Percentiles rank a stretch among this genome's conserved stretches.
Evolutionary conservation across 2,113 vertebrate genomes (phyloP).

Genomic region (Thymallus thymallus): DNA sequence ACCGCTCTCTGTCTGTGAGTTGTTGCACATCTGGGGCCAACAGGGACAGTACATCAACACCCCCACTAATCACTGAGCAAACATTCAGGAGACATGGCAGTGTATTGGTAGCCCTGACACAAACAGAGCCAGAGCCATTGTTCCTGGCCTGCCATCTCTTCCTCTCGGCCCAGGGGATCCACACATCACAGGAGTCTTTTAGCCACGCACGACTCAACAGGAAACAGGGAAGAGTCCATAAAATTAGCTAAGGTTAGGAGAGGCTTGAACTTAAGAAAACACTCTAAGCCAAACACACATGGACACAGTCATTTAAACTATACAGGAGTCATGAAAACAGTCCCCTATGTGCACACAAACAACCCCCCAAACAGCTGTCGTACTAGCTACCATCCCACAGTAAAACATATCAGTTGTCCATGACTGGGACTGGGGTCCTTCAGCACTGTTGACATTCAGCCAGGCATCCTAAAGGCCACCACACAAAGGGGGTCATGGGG

Average conservation of each 20-base stretch:
- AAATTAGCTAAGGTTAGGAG: no score
- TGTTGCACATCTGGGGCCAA: no score
- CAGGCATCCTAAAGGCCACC: constrained; percentile 36
- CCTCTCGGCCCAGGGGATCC: neutral
- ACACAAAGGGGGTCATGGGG: constrained; percentile 53
- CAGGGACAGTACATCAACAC: no score
- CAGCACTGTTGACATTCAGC: neutral
- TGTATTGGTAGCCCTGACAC: no score
- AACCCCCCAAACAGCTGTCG: neutral
- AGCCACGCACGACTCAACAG: neutral
- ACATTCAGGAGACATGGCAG: no score
- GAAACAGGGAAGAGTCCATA: no score
- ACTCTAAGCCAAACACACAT: neutral
- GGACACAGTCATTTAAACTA: neutral
- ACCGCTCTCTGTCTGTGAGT: no score
- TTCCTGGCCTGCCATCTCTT: neutral
- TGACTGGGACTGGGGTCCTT: no score
- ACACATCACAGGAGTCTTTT: neutral
- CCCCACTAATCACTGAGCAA: no score
- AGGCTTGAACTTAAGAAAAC: neutral
- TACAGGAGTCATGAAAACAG: neutral
- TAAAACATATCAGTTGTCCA: no score
- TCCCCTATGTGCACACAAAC: neutral
- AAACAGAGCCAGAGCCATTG: neutral
- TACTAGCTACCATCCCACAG: no score